Conservation (phyloP, 1,140 invertebrate species). For the Drosophila pseudoananassae region DNA sequence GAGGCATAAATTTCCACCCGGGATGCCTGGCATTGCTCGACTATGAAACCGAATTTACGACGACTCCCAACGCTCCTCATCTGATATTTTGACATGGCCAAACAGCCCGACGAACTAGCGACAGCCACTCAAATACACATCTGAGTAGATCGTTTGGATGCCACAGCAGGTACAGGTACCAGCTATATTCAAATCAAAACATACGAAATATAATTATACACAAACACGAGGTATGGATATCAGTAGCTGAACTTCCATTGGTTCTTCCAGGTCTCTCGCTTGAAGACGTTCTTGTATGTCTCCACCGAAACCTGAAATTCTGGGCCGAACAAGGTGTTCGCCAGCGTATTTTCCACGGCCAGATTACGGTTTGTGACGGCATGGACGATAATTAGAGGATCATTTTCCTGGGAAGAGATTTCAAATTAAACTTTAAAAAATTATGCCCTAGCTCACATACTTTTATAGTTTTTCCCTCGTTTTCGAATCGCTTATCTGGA, state of each 20-base stretch:
- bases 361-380: constrained; percentile 58
- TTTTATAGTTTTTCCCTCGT: constrained; percentile 44
- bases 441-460: constrained; percentile 20
- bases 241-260: constrained; percentile 40
- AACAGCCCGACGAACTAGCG: constrained; percentile 58
- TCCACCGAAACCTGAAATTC: constrained; percentile 60
- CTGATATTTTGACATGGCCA: constrained; percentile 67
- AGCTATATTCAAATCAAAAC: constrained; percentile 1
- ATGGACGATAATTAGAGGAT: constrained; percentile 54
- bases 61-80: constrained; percentile 22
- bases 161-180: constrained; percentile 36
- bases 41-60: constrained; percentile 79
- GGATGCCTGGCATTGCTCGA: constrained; percentile 64
- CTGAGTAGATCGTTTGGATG: constrained; percentile 65
- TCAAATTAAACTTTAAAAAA: neutral
- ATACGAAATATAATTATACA: constrained; percentile 5
- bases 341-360: constrained; percentile 48
- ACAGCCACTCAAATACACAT: constrained; percentile 48
- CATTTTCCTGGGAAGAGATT: constrained; percentile 29
- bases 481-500: constrained; percentile 45
- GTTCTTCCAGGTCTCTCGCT: constrained; percentile 53
- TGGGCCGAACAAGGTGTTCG: constrained; percentile 59
- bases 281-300: constrained; percentile 57
- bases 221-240: neutral
- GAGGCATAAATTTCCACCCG: constrained; percentile 68